A percentile compares a stretch with the other conserved stretches of the same genome.
Conservation (phyloP, 1,140 invertebrate species). For the Bombus consobrinus region DNA sequence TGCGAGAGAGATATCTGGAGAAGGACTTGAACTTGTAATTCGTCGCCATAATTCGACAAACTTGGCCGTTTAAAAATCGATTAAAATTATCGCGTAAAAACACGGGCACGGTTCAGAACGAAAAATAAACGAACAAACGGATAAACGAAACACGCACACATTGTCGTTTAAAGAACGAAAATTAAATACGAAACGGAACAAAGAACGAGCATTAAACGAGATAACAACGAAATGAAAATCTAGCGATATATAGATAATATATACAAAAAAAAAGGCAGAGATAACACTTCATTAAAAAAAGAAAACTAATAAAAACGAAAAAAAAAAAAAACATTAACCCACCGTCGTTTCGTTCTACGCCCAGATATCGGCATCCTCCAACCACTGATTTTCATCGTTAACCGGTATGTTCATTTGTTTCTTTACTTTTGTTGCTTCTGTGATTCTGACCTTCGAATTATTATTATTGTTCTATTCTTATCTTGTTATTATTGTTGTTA, state of each 20-base stretch:
- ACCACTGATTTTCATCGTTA: slow-evolving; percentile 83
- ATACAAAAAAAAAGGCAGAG: slow-evolving; percentile 11
- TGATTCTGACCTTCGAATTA: slow-evolving; percentile 65
- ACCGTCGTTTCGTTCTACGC: slow-evolving; percentile 79
- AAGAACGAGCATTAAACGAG: slow-evolving; percentile 26
- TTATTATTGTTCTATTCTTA: slow-evolving; percentile 70
- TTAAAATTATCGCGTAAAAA: not conserved
- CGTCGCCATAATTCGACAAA: slow-evolving; percentile 14
- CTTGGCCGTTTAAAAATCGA: not conserved
- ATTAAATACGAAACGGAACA: slow-evolving; percentile 14
- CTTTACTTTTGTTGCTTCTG: slow-evolving; percentile 80
- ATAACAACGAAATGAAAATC: slow-evolving; percentile 30
- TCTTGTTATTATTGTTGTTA: slow-evolving; percentile 70
- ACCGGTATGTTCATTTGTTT: slow-evolving; percentile 83
- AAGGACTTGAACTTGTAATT: slow-evolving; percentile 18
- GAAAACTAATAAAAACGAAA: slow-evolving; percentile 7
- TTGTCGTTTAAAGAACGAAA: not conserved
- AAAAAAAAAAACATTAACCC: slow-evolving; percentile 44
- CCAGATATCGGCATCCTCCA: slow-evolving; percentile 79
- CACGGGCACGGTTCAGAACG: not conserved
- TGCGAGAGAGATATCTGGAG: slow-evolving; percentile 7
- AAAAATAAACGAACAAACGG: not conserved
- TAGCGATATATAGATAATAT: slow-evolving; percentile 37
- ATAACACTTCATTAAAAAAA: slow-evolving; percentile 15
- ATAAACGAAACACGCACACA: slow-evolving; percentile 24